Conservation (phyloP, 2,113 vertebrate species). For the Rattus norvegicus region GRCr8 NC_086026.1:19818501-19819000, state of each 20-base stretch:
- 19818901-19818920: rapidly evolving
- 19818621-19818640: conserved; percentile 78
- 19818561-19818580: background rate
- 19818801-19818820: background rate
- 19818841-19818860: conserved; percentile 1
- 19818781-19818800: background rate
- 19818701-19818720: conserved; percentile 59
- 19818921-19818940: rapidly evolving
- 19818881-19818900: background rate
- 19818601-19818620: conserved; percentile 76
- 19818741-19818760: background rate
- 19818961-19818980: background rate
- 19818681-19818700: conserved; percentile 78
- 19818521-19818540: background rate
- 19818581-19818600: conserved; percentile 42
- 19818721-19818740: background rate
- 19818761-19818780: background rate
- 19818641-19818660: conserved; percentile 68
- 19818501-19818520: background rate
- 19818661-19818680: conserved; percentile 69
- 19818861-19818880: background rate
- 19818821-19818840: rapidly evolving
- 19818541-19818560: background rate
- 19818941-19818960: too few relatives aligned
- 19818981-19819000: background rate